These are phyloP conservation scores for Pomatorhinus ruficollis DNA, from an alignment of 2,113 vertebrate species.

Conservation along the genomic window DNA sequence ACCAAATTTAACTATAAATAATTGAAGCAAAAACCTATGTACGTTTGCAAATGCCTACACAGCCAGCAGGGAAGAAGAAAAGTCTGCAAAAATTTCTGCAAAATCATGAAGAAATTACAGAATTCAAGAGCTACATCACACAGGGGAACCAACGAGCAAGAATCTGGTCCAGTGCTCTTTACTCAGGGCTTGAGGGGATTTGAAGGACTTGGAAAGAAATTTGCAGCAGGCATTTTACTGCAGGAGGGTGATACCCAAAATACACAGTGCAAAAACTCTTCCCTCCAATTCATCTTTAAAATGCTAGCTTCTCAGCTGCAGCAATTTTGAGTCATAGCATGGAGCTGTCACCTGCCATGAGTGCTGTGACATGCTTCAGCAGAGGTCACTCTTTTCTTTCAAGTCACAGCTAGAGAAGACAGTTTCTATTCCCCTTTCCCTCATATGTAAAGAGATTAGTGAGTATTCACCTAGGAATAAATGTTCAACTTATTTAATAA, in stretches of 20 bases:
- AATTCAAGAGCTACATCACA: not conserved
- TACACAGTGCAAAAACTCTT: not conserved
- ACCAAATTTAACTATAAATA: not conserved
- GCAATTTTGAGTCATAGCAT: not conserved
- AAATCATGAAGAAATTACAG: not conserved
- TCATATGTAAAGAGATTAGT: not conserved
- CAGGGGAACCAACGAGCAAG: not conserved
- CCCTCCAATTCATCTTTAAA: not conserved
- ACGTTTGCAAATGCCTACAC: not conserved
- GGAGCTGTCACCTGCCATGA: not conserved
- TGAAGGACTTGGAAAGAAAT: not conserved
- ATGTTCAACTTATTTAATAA: not conserved
- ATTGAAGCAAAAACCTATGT: not conserved
- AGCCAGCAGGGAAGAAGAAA: not conserved
- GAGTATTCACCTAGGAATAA: not conserved
- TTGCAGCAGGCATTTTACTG: not conserved
- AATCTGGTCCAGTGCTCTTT: not conserved
- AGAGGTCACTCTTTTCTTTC: conserved; percentile 45
- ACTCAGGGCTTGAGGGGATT: not conserved
- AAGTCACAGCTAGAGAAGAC: not conserved
- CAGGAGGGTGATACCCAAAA: not conserved
- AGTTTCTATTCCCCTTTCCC: not conserved
- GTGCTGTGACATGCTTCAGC: not conserved
- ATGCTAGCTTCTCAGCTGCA: not conserved
- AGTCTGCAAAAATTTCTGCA: not conserved